Evolutionary conservation across 2,888 invertebrate genomes (phyloP).

Genomic region (Drosophila conformis): DNA sequence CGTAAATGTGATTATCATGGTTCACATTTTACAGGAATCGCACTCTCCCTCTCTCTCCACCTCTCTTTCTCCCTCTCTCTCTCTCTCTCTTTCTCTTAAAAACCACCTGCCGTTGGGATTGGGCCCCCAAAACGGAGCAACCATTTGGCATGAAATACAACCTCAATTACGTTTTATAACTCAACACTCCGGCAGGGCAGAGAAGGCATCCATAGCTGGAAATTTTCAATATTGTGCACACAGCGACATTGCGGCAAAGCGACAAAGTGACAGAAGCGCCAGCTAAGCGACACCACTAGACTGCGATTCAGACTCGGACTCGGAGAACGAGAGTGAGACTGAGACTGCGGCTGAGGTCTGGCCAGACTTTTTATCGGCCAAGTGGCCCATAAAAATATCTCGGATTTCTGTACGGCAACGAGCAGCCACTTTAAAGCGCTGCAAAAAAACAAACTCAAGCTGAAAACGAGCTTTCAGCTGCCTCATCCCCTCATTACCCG

Average conservation of each 20-base stretch:
- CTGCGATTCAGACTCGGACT: constrained; percentile 2
- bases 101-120: constrained; percentile 45
- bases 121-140: constrained; percentile 12
- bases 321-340: not conserved
- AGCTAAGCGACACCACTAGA: constrained; percentile 18
- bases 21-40: constrained; percentile 13
- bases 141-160: constrained; percentile 68
- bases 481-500: not conserved
- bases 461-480: constrained; percentile 2
- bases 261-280: constrained; percentile 39
- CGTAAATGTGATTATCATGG: constrained; percentile 50
- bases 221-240: constrained; percentile 56
- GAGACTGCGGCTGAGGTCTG: constrained; percentile 26
- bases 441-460: constrained; percentile 31
- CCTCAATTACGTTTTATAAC: constrained; percentile 69
- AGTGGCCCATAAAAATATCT: constrained; percentile 55
- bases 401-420: constrained; percentile 40
- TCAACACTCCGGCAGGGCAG: constrained; percentile 34
- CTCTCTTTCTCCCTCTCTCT: not conserved
- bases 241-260: constrained; percentile 16
- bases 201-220: constrained; percentile 20
- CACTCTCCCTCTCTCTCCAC: not conserved
- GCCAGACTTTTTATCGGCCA: constrained; percentile 55
- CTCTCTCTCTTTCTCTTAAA: not conserved
- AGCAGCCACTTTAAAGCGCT: constrained; percentile 48